phyloP scores from a whole-genome alignment of 2,113 vertebrate species.

The Oncorhynchus masou region DNA sequence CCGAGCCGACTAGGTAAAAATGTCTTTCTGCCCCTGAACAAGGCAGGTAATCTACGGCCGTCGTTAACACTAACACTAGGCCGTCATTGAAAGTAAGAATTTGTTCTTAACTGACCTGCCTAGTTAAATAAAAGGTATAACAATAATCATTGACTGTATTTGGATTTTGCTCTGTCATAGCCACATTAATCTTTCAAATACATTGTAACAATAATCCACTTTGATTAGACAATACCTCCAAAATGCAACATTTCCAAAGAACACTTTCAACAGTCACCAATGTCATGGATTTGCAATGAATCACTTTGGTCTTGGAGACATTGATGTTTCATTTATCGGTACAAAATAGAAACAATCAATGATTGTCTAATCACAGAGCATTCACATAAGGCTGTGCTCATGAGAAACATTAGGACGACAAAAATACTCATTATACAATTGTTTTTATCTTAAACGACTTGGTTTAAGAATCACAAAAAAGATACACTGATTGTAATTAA shows the following conservation, averaged over 20 bases:
- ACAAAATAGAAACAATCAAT: constrained; percentile 41
- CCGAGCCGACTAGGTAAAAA: too few relatives aligned
- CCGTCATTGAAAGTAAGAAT: too few relatives aligned
- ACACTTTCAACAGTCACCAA: too few relatives aligned
- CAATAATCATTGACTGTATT: not conserved
- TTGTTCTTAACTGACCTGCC: too few relatives aligned
- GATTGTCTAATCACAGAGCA: constrained; percentile 62
- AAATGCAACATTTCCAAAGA: not conserved
- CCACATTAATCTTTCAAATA: not conserved
- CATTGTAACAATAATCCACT: constrained; percentile 23
- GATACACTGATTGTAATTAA: constrained; percentile 64
- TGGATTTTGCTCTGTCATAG: not conserved
- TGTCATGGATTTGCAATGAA: not conserved
- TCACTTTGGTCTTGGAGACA: constrained; percentile 51
- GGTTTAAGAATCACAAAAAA: constrained; percentile 49
- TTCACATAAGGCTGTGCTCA: constrained; percentile 42
- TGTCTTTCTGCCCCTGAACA: too few relatives aligned
- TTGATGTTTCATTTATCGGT: constrained; percentile 18
- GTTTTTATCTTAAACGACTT: constrained; percentile 24
- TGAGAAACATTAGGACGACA: constrained; percentile 21
- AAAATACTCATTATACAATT: constrained; percentile 15
- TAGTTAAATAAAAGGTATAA: too few relatives aligned
- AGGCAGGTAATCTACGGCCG: too few relatives aligned
- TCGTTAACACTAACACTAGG: too few relatives aligned
- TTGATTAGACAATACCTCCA: not conserved